Evolutionary conservation across 2,797 vertebrate genomes (phyloP).

Genomic region (Podargus strigoides): DNA sequence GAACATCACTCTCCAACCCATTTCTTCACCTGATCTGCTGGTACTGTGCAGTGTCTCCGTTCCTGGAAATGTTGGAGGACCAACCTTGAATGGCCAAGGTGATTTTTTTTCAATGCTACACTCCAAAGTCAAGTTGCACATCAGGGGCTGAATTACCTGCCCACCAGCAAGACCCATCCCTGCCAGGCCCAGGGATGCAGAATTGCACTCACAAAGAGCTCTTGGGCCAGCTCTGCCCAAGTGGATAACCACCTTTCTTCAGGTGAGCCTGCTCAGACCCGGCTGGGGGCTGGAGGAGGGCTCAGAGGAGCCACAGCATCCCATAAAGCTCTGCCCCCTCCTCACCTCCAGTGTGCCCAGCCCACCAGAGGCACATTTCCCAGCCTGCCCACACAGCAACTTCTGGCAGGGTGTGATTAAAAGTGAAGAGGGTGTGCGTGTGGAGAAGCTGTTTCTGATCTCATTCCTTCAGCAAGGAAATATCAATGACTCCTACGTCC

Average conservation of each 20-base stretch:
- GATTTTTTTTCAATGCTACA: fast-evolving
- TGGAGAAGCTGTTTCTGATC: background rate
- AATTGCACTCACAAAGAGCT: background rate
- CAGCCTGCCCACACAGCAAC: background rate
- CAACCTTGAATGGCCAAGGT: background rate
- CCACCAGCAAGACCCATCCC: background rate
- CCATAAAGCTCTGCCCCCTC: background rate
- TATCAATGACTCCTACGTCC: slow-evolving; percentile 49
- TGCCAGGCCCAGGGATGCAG: background rate
- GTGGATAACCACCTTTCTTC: background rate
- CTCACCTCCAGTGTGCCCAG: background rate
- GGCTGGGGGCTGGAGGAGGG: too few species aligned
- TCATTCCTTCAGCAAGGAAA: slow-evolving; percentile 3
- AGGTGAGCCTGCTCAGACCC: background rate
- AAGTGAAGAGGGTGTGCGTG: background rate
- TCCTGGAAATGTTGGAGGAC: background rate
- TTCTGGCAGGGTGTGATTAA: background rate
- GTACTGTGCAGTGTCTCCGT: background rate
- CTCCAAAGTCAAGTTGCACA: too few species aligned
- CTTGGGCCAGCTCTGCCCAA: background rate
- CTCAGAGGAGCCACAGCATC: background rate
- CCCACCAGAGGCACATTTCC: background rate
- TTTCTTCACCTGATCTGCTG: background rate
- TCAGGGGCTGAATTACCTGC: background rate
- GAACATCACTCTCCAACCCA: too few species aligned